These are phyloP conservation scores for Ectropis grisescens DNA, from an alignment of 1,140 invertebrate genomes.

Conservation along the genomic window DNA sequence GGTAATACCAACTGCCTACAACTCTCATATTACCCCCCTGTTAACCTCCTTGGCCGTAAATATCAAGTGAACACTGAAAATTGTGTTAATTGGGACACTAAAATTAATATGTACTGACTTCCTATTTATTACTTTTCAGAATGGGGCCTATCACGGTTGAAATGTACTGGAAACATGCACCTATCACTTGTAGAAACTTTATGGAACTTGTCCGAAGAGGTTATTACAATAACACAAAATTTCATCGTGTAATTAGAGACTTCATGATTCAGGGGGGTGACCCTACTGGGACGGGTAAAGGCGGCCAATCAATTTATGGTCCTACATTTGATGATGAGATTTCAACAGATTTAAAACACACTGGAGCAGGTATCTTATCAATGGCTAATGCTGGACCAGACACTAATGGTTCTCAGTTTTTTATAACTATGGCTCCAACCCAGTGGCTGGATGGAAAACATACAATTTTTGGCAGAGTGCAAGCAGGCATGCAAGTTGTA, in stretches of 20 bases:
- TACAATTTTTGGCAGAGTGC: slow-evolving; percentile 93
- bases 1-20: no score
- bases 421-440: slow-evolving; percentile 95
- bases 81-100: no score
- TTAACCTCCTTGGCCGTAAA: no score
- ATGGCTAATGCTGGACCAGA: slow-evolving; percentile 94
- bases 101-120: neutral
- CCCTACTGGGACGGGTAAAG: slow-evolving; percentile 95
- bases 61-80: no score
- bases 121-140: slow-evolving; percentile 71
- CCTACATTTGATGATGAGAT: slow-evolving; percentile 97
- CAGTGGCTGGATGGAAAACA: slow-evolving; percentile 99
- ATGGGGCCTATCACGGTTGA: slow-evolving; percentile 95
- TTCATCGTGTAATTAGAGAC: slow-evolving; percentile 95
- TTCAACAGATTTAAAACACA: slow-evolving; percentile 93
- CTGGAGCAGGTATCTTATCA: slow-evolving; percentile 80
- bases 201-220: slow-evolving; percentile 92
- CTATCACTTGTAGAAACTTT: slow-evolving; percentile 96
- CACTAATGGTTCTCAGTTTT: slow-evolving; percentile 98
- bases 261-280: slow-evolving; percentile 99
- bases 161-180: slow-evolving; percentile 98
- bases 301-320: slow-evolving; percentile 97
- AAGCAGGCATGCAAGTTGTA: slow-evolving; percentile 90
- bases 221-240: slow-evolving; percentile 97
- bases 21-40: no score